Evolutionary conservation across 2,888 invertebrate genomes (phyloP), one percentile per base, ranked within the genome.

Genomic region (Dione vanillae): DNA sequence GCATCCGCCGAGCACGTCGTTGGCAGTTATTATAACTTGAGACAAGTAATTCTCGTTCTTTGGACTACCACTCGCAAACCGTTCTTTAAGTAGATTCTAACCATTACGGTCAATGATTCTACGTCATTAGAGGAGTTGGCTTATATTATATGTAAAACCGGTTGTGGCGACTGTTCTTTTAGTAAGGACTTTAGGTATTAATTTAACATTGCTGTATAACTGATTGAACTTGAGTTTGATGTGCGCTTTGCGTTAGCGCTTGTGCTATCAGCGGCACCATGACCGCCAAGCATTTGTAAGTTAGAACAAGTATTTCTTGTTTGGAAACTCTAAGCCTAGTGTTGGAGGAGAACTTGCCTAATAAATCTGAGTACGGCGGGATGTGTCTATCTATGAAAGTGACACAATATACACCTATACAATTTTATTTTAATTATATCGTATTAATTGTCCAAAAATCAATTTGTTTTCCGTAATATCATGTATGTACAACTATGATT

Each of bases 11-110:
- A 74, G 74, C 69, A 71, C 69, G 73, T 73, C 65, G 62, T 68
- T 56, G 49, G 37, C 56, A 65, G 65, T 77, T 79, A 84, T 78
- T 79, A 78, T 70, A 80, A 78, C 75, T 78, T 79, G 81, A 77
- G 79, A 83, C 85, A 67, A 77, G 87, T 83, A 77, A 80, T 83
- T 81, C 85, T 82, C 73, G 85, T 84, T 85, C 78, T 70, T 75
- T 76, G 80, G 79, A 79, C 78, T 76, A 78, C 78, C 5, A 27
- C 27, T 78, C 77, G 78, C 73, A 73, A 66, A 77, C 79, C 67
- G 56, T 67, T 66, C 49, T 52, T 67, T 58, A 65, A 66, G 64
- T 49, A 47, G 62, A 41, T 40, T 67, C 41, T 62, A 45, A 43
- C 43, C 14, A 52, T 64, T 70, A 56, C 40, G 61, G 20, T 45